These are phyloP conservation scores for Hyperoplus lanceolatus DNA, from an alignment of 2,797 vertebrate genomes.

Conservation along the genomic window DNA sequence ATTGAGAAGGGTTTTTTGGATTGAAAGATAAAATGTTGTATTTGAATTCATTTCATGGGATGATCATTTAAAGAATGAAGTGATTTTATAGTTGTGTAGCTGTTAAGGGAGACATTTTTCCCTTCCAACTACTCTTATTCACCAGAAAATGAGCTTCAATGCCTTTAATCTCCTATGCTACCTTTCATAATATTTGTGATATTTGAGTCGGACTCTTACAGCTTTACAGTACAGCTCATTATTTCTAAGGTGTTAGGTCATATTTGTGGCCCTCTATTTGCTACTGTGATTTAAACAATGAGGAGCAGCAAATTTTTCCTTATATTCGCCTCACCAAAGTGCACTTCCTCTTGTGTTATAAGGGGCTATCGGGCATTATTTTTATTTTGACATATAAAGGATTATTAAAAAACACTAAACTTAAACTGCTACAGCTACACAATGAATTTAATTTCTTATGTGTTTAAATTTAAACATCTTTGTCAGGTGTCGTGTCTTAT, in stretches of 20 bases:
- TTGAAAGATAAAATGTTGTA: slow-evolving; percentile 27
- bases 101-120: slow-evolving; percentile 39
- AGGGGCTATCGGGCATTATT: slow-evolving; percentile 69
- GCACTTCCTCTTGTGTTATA: slow-evolving; percentile 75
- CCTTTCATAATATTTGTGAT: slow-evolving; percentile 54
- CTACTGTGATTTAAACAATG: slow-evolving; percentile 47
- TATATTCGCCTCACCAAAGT: slow-evolving; percentile 76
- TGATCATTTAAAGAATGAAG: slow-evolving; percentile 71
- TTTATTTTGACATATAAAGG: slow-evolving; percentile 51
- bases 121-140: slow-evolving; percentile 40
- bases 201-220: slow-evolving; percentile 30
- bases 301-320: slow-evolving; percentile 68
- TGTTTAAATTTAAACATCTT: slow-evolving; percentile 22
- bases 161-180: slow-evolving; percentile 36
- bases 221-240: slow-evolving; percentile 48
- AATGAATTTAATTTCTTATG: slow-evolving; percentile 13
- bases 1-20: not conserved
- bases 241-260: slow-evolving; percentile 40
- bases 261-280: slow-evolving; percentile 35
- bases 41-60: slow-evolving; percentile 49
- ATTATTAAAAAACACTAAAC: slow-evolving; percentile 16
- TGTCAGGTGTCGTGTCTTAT: slow-evolving; percentile 32
- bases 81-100: slow-evolving; percentile 57
- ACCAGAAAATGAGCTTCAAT: slow-evolving; percentile 42
- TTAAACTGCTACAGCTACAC: too few relatives aligned